These are phyloP conservation scores for Plodia interpunctella DNA, from an alignment of 1,140 invertebrate species.

Conservation along the genomic window DNA sequence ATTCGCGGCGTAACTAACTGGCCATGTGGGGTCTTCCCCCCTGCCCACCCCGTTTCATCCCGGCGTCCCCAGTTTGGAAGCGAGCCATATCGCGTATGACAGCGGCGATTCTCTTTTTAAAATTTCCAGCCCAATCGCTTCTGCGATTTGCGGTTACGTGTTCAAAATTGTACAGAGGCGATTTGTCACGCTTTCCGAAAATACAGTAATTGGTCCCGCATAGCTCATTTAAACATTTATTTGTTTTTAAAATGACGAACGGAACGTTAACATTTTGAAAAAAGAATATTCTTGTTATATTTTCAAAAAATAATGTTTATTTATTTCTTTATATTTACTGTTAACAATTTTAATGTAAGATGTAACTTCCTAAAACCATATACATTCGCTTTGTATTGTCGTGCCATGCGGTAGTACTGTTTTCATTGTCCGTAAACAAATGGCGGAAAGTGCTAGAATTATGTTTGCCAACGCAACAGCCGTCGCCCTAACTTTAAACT, in stretches of 20 bases:
- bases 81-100: conserved; percentile 73
- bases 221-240: too few relatives aligned
- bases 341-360: too few relatives aligned
- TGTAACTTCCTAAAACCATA: too few relatives aligned
- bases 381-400: too few relatives aligned
- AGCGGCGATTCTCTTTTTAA: conserved; percentile 67
- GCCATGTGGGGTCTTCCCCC: conserved; percentile 66
- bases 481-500: conserved; percentile 70
- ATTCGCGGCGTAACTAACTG: conserved; percentile 78
- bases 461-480: conserved; percentile 40
- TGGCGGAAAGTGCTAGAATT: background rate
- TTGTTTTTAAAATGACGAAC: too few relatives aligned
- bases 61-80: conserved; percentile 56
- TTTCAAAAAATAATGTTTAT: too few relatives aligned
- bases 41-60: conserved; percentile 29
- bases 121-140: conserved; percentile 61
- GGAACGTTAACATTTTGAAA: too few relatives aligned
- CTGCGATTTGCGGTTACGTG: conserved; percentile 65
- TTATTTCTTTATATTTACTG: too few relatives aligned
- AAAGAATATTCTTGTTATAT: too few relatives aligned
- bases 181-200: conserved; percentile 36
- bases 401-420: too few relatives aligned
- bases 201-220: background rate
- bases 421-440: background rate
- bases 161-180: conserved; percentile 46